phyloP scores from a whole-genome alignment of 2,113 vertebrate genomes.

The Notothenia coriiceps region DNA sequence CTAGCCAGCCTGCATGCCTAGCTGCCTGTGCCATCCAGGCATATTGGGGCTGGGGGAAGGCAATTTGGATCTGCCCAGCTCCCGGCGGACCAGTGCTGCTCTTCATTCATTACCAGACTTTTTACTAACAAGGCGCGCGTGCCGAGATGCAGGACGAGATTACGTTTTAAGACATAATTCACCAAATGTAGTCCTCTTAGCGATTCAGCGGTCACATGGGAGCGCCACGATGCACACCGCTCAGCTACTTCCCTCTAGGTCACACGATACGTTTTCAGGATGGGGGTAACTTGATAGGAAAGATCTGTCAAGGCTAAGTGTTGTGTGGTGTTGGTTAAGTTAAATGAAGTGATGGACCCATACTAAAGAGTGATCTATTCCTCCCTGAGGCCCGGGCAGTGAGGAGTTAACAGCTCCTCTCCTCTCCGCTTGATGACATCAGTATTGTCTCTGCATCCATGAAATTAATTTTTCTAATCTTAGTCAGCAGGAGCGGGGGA shows the following conservation, averaged over 20 bases:
- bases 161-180: conserved; percentile 60
- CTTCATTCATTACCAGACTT: conserved; percentile 73
- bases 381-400: conserved; percentile 53
- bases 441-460: conserved; percentile 86
- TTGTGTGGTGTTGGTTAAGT: conserved; percentile 16
- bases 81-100: conserved; percentile 63
- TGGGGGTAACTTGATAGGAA: conserved; percentile 7
- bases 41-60: conserved; percentile 68
- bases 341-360: conserved; percentile 43
- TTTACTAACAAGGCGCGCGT: conserved; percentile 65
- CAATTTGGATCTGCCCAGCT: conserved; percentile 72
- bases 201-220: conserved; percentile 40
- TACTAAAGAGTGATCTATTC: conserved; percentile 44
- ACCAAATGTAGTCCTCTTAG: conserved; percentile 55
- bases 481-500: conserved; percentile 86
- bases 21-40: conserved; percentile 70
- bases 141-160: conserved; percentile 62
- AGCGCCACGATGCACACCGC: neutral
- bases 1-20: conserved; percentile 73
- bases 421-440: conserved; percentile 83
- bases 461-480: conserved; percentile 88
- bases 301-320: conserved; percentile 16
- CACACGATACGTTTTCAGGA: neutral
- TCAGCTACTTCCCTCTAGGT: neutral
- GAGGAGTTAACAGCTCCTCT: conserved; percentile 78